Conservation (phyloP, 2,888 invertebrate species). For the Epirrhoe alternata region DNA sequence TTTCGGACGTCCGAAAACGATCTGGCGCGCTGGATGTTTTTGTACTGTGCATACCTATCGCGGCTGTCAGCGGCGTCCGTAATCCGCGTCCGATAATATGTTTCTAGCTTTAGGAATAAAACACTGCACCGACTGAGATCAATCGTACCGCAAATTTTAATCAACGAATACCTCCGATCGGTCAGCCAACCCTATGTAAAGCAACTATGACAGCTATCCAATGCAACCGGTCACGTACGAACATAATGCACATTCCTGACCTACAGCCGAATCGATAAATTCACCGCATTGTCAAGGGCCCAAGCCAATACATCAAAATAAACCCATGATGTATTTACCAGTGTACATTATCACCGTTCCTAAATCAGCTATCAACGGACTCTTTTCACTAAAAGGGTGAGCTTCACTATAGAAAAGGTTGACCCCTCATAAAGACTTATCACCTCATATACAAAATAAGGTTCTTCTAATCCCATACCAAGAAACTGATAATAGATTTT, state of each 20-base stretch:
- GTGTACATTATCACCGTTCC: conserved; percentile 82
- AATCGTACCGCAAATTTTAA: conserved; percentile 65
- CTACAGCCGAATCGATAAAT: conserved; percentile 48
- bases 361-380: conserved; percentile 85
- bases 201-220: conserved; percentile 70
- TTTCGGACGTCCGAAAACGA: no score
- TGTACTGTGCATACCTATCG: no score
- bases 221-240: conserved; percentile 43
- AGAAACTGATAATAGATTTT: conserved; percentile 60
- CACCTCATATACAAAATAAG: conserved; percentile 86
- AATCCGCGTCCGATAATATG: no score
- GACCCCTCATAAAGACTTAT: conserved; percentile 86
- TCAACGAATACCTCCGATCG: conserved; percentile 65
- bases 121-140: conserved; percentile 45
- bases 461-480: conserved; percentile 76
- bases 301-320: conserved; percentile 79
- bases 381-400: conserved; percentile 86
- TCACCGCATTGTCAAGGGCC: conserved; percentile 36
- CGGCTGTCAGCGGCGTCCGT: no score
- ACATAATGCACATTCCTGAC: conserved; percentile 51
- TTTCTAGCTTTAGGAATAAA: no score
- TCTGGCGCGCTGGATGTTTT: no score
- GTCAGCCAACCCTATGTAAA: conserved; percentile 62
- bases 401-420: conserved; percentile 84
- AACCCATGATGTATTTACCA: conserved; percentile 84